These are phyloP conservation scores for Bujurquina vittata DNA, from an alignment of 2,113 vertebrate species.

Conservation along the genomic window DNA sequence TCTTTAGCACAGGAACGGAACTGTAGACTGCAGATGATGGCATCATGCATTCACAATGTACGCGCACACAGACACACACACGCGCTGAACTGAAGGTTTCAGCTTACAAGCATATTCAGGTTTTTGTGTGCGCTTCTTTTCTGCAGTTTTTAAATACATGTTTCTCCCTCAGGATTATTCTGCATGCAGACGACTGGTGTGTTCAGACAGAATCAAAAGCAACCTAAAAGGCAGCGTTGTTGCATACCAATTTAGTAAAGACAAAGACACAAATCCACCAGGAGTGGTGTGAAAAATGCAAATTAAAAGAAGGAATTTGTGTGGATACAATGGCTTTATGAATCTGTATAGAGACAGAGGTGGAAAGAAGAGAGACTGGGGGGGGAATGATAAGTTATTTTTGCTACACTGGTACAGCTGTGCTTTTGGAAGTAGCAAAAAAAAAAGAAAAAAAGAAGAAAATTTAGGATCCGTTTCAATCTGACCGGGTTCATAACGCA, in stretches of 20 bases:
- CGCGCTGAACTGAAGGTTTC: not conserved
- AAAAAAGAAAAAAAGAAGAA: no score
- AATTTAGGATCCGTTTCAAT: not conserved
- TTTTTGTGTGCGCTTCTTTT: not conserved
- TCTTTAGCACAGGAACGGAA: conserved; percentile 32
- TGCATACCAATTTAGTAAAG: not conserved
- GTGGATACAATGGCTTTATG: not conserved
- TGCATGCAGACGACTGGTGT: not conserved
- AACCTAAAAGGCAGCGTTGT: not conserved
- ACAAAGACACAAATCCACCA: not conserved
- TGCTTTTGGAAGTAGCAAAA: no score
- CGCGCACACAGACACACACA: not conserved
- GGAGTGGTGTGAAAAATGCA: not conserved
- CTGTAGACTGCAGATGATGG: not conserved
- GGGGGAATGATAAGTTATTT: not conserved
- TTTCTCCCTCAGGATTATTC: not conserved
- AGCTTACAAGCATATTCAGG: not conserved
- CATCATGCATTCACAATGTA: fast-evolving
- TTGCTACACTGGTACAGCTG: no score
- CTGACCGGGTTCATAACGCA: not conserved
- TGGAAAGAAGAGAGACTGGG: not conserved
- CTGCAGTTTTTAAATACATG: not conserved
- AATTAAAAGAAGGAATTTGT: fast-evolving
- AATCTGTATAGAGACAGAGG: not conserved
- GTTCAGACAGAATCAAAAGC: not conserved